Percentiles rank a stretch among this genome's conserved stretches.
Conservation (phyloP, 2,888 invertebrate species). For the Parnassius mnemosyne region DNA sequence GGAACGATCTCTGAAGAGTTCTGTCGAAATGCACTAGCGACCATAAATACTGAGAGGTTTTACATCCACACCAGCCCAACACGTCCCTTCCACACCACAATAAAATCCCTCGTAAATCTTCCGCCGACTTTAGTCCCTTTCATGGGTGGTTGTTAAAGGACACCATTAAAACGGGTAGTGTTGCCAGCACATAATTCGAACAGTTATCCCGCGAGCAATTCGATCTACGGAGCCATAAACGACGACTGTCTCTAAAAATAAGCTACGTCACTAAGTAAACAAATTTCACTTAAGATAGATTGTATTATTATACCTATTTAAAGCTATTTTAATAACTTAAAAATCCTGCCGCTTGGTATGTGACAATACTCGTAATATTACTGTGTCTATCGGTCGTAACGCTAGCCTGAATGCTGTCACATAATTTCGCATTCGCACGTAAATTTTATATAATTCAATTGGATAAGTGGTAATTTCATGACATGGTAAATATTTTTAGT, state of each 20-base stretch:
- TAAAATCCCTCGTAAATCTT: slow-evolving; percentile 61
- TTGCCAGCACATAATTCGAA: slow-evolving; percentile 31
- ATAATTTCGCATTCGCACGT: too few relatives aligned
- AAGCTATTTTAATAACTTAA: too few relatives aligned
- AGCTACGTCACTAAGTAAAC: slow-evolving; percentile 18
- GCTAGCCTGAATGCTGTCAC: too few relatives aligned
- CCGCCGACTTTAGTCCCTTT: slow-evolving; percentile 42
- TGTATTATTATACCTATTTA: too few relatives aligned
- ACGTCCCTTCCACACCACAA: slow-evolving; percentile 62
- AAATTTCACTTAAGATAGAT: not conserved
- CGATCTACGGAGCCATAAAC: slow-evolving; percentile 13
- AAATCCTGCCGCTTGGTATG: too few relatives aligned
- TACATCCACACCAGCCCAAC: slow-evolving; percentile 39
- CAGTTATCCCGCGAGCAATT: slow-evolving; percentile 12
- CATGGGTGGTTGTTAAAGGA: slow-evolving; percentile 53
- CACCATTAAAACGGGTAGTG: slow-evolving; percentile 47
- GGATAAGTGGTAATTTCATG: too few relatives aligned
- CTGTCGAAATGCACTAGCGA: slow-evolving; percentile 5
- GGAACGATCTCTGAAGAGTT: not conserved
- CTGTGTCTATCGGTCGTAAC: too few relatives aligned
- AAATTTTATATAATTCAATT: too few relatives aligned
- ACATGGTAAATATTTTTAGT: too few relatives aligned
- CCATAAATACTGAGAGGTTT: slow-evolving; percentile 37
- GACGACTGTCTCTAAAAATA: slow-evolving; percentile 17
- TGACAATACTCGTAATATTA: too few relatives aligned